Evolutionary conservation across 2,113 vertebrate species (phyloP).

Genomic region (Eulacestoma nigropectus): DNA sequence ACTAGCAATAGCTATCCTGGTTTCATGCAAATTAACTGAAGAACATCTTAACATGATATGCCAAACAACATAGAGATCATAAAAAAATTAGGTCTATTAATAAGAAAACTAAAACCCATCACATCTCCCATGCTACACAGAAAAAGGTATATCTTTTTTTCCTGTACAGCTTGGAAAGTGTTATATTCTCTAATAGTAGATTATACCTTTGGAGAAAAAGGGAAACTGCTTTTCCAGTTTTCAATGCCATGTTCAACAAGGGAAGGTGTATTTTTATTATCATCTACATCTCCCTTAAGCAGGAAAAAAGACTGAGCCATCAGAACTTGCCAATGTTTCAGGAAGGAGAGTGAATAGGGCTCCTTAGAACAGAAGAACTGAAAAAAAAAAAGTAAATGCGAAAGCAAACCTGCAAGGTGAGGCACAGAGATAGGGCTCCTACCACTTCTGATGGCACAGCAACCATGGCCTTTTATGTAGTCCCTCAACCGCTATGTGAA

Average conservation of each 20-base stretch:
- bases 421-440: background rate
- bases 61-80: background rate
- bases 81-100: background rate
- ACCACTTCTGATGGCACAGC: rapidly evolving
- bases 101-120: background rate
- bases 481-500: background rate
- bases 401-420: background rate
- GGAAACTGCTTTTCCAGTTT: background rate
- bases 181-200: background rate
- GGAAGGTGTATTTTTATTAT: background rate
- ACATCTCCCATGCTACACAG: background rate
- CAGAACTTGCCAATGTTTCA: background rate
- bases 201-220: background rate
- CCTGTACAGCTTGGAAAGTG: background rate
- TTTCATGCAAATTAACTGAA: background rate
- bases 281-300: background rate
- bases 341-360: background rate
- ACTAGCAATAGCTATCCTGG: background rate
- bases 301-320: background rate
- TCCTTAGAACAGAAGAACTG: background rate
- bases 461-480: background rate
- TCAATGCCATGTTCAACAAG: background rate
- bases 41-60: background rate
- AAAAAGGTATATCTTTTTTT: background rate
- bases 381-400: background rate